phyloP scores from a whole-genome alignment of 1,140 invertebrate species.

The Drosophila orosa region DNA sequence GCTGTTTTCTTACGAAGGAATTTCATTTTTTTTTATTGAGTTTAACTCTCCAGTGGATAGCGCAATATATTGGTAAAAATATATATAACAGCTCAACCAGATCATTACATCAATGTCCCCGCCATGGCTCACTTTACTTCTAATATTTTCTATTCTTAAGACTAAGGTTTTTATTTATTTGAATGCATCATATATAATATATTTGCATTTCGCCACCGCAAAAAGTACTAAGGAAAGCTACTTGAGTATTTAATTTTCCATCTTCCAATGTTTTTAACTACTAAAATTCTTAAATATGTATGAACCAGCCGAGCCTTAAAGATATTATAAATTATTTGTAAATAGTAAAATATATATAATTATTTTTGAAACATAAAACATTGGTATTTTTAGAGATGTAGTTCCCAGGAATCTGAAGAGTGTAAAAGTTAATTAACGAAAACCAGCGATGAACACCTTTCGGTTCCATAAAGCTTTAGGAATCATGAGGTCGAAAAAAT shows the following conservation, averaged over 20 bases:
- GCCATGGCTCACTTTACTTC: constrained; percentile 11
- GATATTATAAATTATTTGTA: constrained; percentile 19
- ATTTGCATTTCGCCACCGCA: constrained; percentile 16
- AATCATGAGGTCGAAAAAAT: neutral
- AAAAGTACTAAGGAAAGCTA: constrained; percentile 4
- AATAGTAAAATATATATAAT: constrained; percentile 9
- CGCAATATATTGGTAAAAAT: neutral
- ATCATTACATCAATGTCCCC: constrained; percentile 5
- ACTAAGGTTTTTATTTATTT: constrained; percentile 10
- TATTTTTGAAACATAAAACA: neutral
- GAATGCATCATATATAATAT: neutral
- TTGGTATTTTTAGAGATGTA: neutral
- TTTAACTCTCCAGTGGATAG: constrained; percentile 9
- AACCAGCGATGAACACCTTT: neutral
- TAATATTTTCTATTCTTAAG: constrained; percentile 3
- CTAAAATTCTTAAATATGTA: neutral
- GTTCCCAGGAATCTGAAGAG: neutral
- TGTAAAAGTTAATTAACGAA: neutral
- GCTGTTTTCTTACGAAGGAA: neutral
- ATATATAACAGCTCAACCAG: neutral
- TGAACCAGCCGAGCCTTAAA: constrained; percentile 9
- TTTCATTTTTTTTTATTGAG: constrained; percentile 8
- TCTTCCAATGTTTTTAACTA: constrained; percentile 1
- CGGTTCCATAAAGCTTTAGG: neutral
- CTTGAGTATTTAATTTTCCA: neutral